Base-by-base conservation (phyloP, 2,797 vertebrate species). In the Danio kyathit region DNA sequence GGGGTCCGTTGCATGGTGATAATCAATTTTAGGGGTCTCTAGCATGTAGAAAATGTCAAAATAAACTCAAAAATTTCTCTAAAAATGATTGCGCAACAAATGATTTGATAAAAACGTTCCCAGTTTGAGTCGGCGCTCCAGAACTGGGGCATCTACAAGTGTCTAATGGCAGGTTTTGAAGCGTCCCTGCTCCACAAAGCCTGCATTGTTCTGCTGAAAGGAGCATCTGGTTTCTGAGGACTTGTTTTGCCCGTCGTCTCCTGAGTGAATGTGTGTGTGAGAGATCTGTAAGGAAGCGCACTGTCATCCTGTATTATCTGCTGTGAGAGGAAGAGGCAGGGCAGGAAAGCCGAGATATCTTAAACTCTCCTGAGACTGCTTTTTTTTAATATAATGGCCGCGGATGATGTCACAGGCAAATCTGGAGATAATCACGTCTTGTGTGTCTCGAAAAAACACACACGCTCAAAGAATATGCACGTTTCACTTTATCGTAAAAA, bases 201-300 rank as follows among this genome's bases (percentile, higher is more conserved):
- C 46, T 14, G 57, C 77, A 81, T 86, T 86, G 85, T 86, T 67
- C 60, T 43, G n/a, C 38, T 63, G 63, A 65, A 81, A 66, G 43
- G 43, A 83, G 85, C 83, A 84, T 81, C 80, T 84, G 77, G 80
- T 86, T 84, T 80, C 82, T 78, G 74, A 51, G 76, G 63, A 16
- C 67, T 41, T 74, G 64, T 9, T 78, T 6, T 52, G 7, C 46
- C 46, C 46, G 41, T 43, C 70, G 60, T 83, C 75, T 83, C 70
- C 70, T 72, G 57, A 61, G 63, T 76, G 61, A 46, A 14, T 48
- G n/a, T 57, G 48, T 79, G 51, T 66, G 74, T 64, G 71, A 70
- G 74, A 52, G 19, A 74, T 74, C 70, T 81, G 16, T 48, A 41
- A 74, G 70, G 76, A 65, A 64, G 12, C 38, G 63, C 10, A 48